Percentiles rank a stretch among this genome's conserved stretches.
These are phyloP conservation scores for Zosterops japonicus DNA, from an alignment of 2,113 vertebrate species.

Conservation along the genomic window DNA sequence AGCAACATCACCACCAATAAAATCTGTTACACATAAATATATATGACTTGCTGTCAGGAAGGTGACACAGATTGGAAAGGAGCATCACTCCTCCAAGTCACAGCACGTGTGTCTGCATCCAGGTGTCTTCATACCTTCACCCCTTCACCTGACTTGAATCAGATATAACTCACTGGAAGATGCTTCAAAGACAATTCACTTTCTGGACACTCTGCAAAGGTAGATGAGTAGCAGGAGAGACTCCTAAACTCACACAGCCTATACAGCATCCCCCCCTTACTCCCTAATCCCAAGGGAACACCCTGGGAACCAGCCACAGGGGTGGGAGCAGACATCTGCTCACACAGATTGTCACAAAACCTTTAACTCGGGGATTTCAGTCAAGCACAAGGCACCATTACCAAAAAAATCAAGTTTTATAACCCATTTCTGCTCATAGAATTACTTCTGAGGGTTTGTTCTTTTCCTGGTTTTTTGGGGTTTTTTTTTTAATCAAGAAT, in stretches of 20 bases:
- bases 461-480: neutral
- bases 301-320: neutral
- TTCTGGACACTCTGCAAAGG: neutral
- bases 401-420: neutral
- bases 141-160: neutral
- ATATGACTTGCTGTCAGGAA: neutral
- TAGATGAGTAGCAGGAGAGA: neutral
- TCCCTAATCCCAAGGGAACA: neutral
- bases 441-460: neutral
- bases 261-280: neutral
- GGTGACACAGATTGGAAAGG: neutral
- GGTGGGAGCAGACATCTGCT: neutral
- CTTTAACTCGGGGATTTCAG: neutral
- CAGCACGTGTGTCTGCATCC: rapidly evolving
- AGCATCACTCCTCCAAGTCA: neutral
- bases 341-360: neutral
- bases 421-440: neutral
- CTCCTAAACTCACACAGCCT: neutral
- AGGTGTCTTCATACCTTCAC: neutral
- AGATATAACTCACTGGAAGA: neutral
- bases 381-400: neutral
- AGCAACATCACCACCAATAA: neutral
- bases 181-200: neutral
- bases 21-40: neutral
- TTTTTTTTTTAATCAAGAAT: neutral